phyloP scores from a whole-genome alignment of 2,888 invertebrate genomes.

The Platerodrilus igneus region DNA sequence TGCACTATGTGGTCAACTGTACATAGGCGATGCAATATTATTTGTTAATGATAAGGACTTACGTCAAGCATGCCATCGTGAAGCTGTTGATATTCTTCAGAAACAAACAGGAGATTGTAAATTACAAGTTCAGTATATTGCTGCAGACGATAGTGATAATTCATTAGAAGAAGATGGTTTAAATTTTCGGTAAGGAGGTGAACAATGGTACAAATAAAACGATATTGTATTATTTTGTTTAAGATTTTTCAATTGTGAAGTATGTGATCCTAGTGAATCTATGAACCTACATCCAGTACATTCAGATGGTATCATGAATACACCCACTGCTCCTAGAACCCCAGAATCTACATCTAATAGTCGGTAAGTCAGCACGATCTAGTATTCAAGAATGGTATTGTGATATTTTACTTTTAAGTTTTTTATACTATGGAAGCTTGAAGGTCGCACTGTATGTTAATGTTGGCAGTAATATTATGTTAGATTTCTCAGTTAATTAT shows the following conservation, averaged over 20 bases:
- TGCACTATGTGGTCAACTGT: slow-evolving; percentile 65
- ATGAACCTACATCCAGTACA: slow-evolving; percentile 40
- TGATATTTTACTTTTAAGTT: slow-evolving; percentile 5
- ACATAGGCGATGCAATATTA: slow-evolving; percentile 80
- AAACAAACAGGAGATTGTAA: slow-evolving; percentile 72
- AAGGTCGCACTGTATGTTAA: no score
- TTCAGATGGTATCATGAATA: slow-evolving; percentile 51
- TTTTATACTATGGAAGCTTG: no score
- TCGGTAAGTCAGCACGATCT: slow-evolving; percentile 41
- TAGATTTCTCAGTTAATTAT: no score
- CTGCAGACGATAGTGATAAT: slow-evolving; percentile 64
- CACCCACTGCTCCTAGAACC: slow-evolving; percentile 63
- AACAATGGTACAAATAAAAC: background rate
- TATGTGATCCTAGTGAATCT: slow-evolving; percentile 42
- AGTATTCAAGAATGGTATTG: slow-evolving; percentile 4
- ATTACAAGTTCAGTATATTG: slow-evolving; percentile 73
- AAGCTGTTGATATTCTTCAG: slow-evolving; percentile 75
- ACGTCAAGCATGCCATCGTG: slow-evolving; percentile 71
- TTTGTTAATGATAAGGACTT: slow-evolving; percentile 76
- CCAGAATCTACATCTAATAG: slow-evolving; percentile 51
- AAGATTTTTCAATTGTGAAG: slow-evolving; percentile 50
- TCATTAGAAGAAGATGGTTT: slow-evolving; percentile 58
- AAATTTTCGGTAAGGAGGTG: slow-evolving; percentile 47
- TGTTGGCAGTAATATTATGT: no score
- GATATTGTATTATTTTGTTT: no score